A percentile compares a stretch with the other conserved stretches of the same genome.
Evolutionary conservation across 2,888 invertebrate genomes (phyloP).

Genomic region (Papilio demoleus): DNA sequence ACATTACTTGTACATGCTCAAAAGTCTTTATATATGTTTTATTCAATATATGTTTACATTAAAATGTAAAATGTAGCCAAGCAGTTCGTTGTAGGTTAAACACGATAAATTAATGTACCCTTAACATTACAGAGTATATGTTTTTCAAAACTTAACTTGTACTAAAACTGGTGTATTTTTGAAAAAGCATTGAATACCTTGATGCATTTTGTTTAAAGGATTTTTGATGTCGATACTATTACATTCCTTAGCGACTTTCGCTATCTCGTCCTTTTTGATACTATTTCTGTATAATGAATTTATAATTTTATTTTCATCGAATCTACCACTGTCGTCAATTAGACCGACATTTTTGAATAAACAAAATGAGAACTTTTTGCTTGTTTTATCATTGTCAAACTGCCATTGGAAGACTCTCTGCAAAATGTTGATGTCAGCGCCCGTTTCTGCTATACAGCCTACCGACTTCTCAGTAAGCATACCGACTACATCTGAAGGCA

Average conservation of each 20-base stretch:
- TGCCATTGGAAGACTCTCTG: slow-evolving; percentile 54
- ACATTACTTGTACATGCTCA: too few species aligned
- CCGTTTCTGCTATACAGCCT: slow-evolving; percentile 46
- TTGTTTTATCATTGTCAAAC: slow-evolving; percentile 55
- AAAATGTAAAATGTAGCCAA: too few species aligned
- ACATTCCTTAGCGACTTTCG: slow-evolving; percentile 22
- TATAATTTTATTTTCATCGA: slow-evolving; percentile 58
- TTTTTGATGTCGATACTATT: slow-evolving; percentile 20
- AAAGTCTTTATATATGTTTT: too few species aligned
- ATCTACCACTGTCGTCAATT: slow-evolving; percentile 51
- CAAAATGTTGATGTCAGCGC: slow-evolving; percentile 43
- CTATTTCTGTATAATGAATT: slow-evolving; percentile 29
- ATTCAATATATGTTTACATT: too few species aligned
- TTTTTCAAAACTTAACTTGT: slow-evolving; percentile 1
- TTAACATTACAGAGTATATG: too few species aligned
- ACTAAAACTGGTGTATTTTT: slow-evolving; percentile 34
- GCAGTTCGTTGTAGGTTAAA: too few species aligned
- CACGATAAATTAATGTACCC: too few species aligned
- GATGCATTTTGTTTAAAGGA: slow-evolving; percentile 24
- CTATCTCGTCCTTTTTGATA: slow-evolving; percentile 19
- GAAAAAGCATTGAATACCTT: slow-evolving; percentile 30
- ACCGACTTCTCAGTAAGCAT: slow-evolving; percentile 45
- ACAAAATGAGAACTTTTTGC: slow-evolving; percentile 64
- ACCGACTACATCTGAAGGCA: slow-evolving; percentile 22
- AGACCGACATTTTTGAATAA: slow-evolving; percentile 57